phyloP scores from a whole-genome alignment of 2,888 invertebrate genomes.

The Elmis aenea region DNA sequence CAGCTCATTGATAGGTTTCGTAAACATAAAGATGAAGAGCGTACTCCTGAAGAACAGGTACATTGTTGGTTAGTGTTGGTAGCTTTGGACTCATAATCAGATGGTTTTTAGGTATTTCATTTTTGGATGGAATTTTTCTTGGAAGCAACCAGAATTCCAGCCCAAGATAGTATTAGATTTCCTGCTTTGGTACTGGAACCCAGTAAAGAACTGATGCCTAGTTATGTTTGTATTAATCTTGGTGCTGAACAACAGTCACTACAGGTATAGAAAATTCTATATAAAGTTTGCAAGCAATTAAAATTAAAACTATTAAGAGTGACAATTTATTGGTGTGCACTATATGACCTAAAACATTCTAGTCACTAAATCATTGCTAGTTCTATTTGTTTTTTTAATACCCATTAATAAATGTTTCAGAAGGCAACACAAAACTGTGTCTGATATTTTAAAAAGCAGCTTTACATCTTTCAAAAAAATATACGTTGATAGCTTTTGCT shows the following conservation, averaged over 20 bases:
- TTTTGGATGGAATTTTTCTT: constrained; percentile 99
- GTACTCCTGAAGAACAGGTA: constrained; percentile 77
- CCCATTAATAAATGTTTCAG: too few species aligned
- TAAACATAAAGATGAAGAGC: constrained; percentile 71
- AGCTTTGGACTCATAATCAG: not conserved
- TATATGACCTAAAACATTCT: too few species aligned
- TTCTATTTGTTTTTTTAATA: too few species aligned
- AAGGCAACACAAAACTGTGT: too few species aligned
- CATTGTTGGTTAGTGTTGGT: not conserved
- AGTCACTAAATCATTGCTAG: too few species aligned
- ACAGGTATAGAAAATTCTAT: constrained; percentile 57
- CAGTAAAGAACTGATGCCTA: constrained; percentile 89
- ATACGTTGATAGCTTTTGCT: too few species aligned
- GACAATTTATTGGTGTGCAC: too few species aligned
- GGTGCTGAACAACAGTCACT: constrained; percentile 90
- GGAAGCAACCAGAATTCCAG: constrained; percentile 81
- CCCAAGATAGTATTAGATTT: constrained; percentile 80
- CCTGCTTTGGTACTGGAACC: constrained; percentile 89
- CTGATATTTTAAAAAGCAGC: too few species aligned
- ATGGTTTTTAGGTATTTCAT: constrained; percentile 55
- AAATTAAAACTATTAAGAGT: too few species aligned
- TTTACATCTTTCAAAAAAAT: too few species aligned
- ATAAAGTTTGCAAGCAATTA: too few species aligned
- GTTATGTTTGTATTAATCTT: constrained; percentile 91
- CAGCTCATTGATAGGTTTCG: constrained; percentile 88